Evolutionary conservation across 2,888 invertebrate species (phyloP), one percentile per base, ranked within the genome.

Genomic region (Eupithecia insigniata): DNA sequence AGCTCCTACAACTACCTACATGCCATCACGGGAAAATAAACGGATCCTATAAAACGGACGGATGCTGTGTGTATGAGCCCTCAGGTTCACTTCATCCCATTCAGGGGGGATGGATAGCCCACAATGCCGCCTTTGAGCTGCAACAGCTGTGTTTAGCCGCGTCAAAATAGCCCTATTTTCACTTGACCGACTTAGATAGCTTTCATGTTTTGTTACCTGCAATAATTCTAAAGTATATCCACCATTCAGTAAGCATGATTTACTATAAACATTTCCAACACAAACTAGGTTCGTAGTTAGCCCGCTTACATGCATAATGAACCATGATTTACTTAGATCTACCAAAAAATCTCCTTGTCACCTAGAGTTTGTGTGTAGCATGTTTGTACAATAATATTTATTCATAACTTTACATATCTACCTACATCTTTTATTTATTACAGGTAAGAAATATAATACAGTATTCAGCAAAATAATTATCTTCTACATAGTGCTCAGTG

Each of bases 91-190:
- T 28, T 58, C 46, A 36, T 67, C 51, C 76, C 68, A 76, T 78
- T 78, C 76, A 78, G 51, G 72, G 64, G 73, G 68, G 71, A 72
- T 74, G 69, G 16, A 60, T 64, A 22, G 66, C 71, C 68, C 46
- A 76, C 71, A 76, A 76, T 77, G 70, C 43, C 58, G 71, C 73
- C 72, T 73, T 76, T 76, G 74, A 78, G 73, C 72, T 68, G 71
- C 73, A 72, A 73, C 70, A 69, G 46, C 72, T 58, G 67, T 69
- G 74, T 73, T 72, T 73, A 76, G 65, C 65, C 66, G 69, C 70
- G 61, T 73, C 72, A 71, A 76, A 75, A 74, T 76, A 74, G 66
- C 62, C 68, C 67, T 72, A 69, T 67, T 69, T 75, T 62, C 73
- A 73, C 60, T 67, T 72, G 74, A 72, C 66, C 71, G 75, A 67